Conservation (phyloP, 2,797 vertebrate species). For the Esox lucius region DNA sequence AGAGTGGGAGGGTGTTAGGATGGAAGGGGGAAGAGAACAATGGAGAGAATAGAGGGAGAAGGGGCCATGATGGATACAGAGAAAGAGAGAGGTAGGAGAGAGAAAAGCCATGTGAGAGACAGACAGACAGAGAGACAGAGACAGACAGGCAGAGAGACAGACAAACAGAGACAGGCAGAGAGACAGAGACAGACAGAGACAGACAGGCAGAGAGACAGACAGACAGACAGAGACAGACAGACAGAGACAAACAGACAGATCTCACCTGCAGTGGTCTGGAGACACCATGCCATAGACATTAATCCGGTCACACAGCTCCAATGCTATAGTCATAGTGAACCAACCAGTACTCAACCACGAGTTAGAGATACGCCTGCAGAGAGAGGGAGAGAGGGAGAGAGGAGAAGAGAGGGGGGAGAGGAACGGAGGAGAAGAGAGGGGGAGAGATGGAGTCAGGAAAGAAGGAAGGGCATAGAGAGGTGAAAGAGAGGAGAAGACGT, state of each 20-base stretch:
- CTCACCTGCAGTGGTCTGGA: conserved; percentile 97
- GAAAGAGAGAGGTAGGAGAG: too few relatives aligned
- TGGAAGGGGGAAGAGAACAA: too few relatives aligned
- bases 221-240: background rate
- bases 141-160: background rate
- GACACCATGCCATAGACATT: conserved; percentile 97
- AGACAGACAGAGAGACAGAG: background rate
- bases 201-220: background rate
- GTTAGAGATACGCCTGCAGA: conserved; percentile 91
- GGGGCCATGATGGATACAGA: too few relatives aligned
- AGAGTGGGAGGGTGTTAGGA: background rate
- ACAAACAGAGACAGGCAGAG: background rate
- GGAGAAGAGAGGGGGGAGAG: background rate
- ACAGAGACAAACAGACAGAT: background rate
- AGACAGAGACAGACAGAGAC: background rate
- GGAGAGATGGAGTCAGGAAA: conserved; percentile 14
- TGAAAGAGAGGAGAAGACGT: background rate
- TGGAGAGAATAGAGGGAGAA: too few relatives aligned
- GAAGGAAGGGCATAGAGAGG: background rate
- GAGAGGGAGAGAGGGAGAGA: background rate
- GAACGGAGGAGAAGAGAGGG: background rate
- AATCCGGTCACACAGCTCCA: conserved; percentile 96
- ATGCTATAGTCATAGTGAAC: conserved; percentile 98
- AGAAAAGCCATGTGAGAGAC: background rate
- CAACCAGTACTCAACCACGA: conserved; percentile 99